Evolutionary conservation across 2,888 invertebrate species (phyloP), one percentile per base, ranked within the genome.

Genomic region (Drosophila rubida): DNA sequence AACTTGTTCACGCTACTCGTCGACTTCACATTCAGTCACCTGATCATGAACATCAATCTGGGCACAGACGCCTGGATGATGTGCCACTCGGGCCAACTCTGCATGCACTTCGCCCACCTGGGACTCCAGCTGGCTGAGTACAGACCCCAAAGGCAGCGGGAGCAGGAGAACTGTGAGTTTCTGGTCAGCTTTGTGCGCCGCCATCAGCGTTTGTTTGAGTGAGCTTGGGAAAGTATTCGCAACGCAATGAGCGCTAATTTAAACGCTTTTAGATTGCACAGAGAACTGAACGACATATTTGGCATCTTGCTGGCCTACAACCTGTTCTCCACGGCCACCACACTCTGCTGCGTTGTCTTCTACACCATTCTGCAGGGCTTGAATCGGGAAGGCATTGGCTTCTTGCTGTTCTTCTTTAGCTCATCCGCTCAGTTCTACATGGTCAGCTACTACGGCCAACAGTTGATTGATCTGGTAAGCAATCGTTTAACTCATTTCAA

Each of bases 391-490:
- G 78, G 81, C n/a, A 25, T 65, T 2, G 63, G 49, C n/a, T 78
- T 58, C 48, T 14, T 72, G 6, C n/a, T 61, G 23, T 57, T 64
- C 5, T 81, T 70, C 41, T 11, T 58, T 4, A 61, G 65, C 23
- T 4, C 37, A 2, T 49, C 74, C 0, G 51, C 58, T 6, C 74
- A 76, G 48, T 80, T 78, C 16, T 77, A 66, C 16, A 50, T 63
- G 65, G 61, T 78, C 25, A 50, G 72, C n/a, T 49, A 55, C 45
- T 72, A 78, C 49, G 80, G 80, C 0, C 78, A 78, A 46, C 48
- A 32, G 5, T 5, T 78, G 11, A 68, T 64, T 5, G 80, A 80
- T 46, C 62, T 25, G 32, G 79, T 78, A 49, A 30, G 48, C 46
- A 5, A 13, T 0, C 4, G 7, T 13, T 3, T 0, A n/a, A 2